Evolutionary conservation across 2,888 invertebrate genomes (phyloP).

Genomic region (Diadromus collaris): DNA sequence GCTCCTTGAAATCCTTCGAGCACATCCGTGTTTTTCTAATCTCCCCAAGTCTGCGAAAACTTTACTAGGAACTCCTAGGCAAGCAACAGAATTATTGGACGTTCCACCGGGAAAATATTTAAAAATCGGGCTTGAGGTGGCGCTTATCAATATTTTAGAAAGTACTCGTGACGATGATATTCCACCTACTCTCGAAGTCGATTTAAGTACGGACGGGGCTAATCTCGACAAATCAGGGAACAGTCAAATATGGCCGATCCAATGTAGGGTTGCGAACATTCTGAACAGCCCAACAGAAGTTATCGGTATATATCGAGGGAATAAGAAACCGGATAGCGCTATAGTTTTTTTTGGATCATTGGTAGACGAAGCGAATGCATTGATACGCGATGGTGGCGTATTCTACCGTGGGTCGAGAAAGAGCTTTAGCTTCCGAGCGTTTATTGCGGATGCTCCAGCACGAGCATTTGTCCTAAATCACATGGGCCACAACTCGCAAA

Average conservation of each 20-base stretch:
- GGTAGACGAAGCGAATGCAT: conserved; percentile 10
- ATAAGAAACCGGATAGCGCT: conserved; percentile 22
- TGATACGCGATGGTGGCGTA: conserved; percentile 45
- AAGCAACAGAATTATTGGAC: background rate
- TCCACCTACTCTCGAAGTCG: conserved; percentile 1
- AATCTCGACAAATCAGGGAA: conserved; percentile 19
- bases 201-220: conserved; percentile 14
- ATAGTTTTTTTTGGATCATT: conserved; percentile 2
- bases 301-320: conserved; percentile 54
- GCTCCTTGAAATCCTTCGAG: background rate
- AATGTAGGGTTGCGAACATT: conserved; percentile 44
- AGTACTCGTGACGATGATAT: background rate
- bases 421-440: conserved; percentile 8
- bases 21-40: conserved; percentile 7
- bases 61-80: background rate
- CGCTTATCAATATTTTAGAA: background rate
- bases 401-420: conserved; percentile 8
- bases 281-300: conserved; percentile 41
- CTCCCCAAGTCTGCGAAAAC: conserved; percentile 2
- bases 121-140: background rate
- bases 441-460: conserved; percentile 62
- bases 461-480: conserved; percentile 55
- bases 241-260: conserved; percentile 48
- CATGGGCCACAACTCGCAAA: conserved; percentile 35
- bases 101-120: conserved; percentile 9